Evolutionary conservation across 1,140 invertebrate species (phyloP), one percentile per base, ranked within the genome.

Genomic region (Caenorhabditis remanei): DNA sequence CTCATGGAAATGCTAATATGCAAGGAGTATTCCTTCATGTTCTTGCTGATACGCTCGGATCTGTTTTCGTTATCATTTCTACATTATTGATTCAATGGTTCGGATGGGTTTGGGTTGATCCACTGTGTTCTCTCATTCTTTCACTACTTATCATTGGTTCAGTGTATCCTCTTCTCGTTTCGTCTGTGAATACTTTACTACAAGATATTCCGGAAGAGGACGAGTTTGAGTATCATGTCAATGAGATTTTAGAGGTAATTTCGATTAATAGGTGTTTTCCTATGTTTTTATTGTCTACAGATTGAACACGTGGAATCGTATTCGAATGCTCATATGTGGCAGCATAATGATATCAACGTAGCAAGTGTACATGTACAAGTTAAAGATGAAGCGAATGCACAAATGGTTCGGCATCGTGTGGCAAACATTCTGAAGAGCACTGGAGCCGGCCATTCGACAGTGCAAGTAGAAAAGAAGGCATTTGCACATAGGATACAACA

Each of bases 21-120:
- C 93, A 94, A 93, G 94, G 95, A 89, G 94, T 95, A 6, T 95
- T 94, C 92, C 93, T 95, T 1, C 95, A 95, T 90, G 94, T 95
- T 56, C 88, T 95, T 43, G 95, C 95, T 13, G 95, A 95, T 90
- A 95, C 95, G 4, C 90, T 95, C 65, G 95, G 95, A 32, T 94
- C 94, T 90, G 94, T 95, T 40, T 95, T 95, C 61, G 95, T 95
- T 4, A 95, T 95, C 83, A 93, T 95, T 19, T 95, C 94, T 19
- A 94, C 95, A 7, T 86, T 95, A n/a, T 91, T 95, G 6, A 95
- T 95, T 65, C 93, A 95, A 90, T 87, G 94, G 86, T 94, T 94
- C 93, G 94, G 94, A 8, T 94, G 94, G 94, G 93, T 94, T 79
- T 94, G 95, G 85, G 94, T 95, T 7, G 95, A 95, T 91, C 95